Evolutionary conservation across 2,113 vertebrate genomes (phyloP), one percentile per base, ranked within the genome.

Genomic region (Melanerpes aurifrons): DNA sequence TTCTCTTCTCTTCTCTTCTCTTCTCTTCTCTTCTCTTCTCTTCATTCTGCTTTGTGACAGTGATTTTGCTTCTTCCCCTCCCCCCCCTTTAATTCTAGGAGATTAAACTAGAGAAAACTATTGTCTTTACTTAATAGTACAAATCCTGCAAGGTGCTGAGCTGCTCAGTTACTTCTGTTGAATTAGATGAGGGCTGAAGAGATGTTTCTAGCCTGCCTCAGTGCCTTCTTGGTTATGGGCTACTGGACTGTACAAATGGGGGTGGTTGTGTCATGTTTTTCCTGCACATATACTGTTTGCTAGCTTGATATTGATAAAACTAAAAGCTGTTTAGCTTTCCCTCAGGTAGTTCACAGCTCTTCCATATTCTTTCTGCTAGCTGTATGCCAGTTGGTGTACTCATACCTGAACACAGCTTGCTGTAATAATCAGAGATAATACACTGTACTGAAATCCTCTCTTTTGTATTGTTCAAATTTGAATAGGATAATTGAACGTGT

Each of bases 401-500:
- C 20, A 40, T 21, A 68, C 50, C 56, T 89, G 45, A 56, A 76
- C 62, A 54, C 54, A 92, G 26, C 22, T 53, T 80, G 86, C 57
- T 0, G 2, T 48, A 74, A 81, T 72, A 73, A 66, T 61, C 48
- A 45, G n/a, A 75, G 54, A 72, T 74, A 81, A 94, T 69, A 54
- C 54, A 72, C 22, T 35, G 7, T n/a, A 48, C 66, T 88, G 76
- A 90, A 93, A 92, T 81, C 74, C 35, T 69, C 43, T 76, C 56
- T 79, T 79, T 72, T 59, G n/a, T 63, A 47, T 76, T 86, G 67
- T 79, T 90, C 74, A 76, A 63, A 89, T 94, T 86, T 82, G 95
- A 84, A 82, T 64, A 92, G 86, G 67, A 59, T 86, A 92, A 92
- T 90, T 79, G 83, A 89, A 90, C 19, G 1, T 63, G 77, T 80